Conservation (phyloP, 2,888 invertebrate species). For the Campoletis raptor region DNA sequence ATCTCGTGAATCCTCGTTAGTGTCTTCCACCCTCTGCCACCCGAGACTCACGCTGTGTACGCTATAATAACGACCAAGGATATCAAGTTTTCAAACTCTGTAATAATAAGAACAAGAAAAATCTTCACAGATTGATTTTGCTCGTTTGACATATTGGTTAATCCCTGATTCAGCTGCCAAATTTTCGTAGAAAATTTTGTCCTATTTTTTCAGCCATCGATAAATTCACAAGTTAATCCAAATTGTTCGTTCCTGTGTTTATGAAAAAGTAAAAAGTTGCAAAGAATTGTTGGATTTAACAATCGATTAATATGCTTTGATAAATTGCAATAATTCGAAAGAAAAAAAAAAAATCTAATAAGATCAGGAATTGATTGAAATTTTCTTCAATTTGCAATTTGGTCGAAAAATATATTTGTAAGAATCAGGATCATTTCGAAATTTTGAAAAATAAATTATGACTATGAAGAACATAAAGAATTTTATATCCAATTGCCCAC, state of each 20-base stretch:
- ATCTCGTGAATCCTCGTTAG: slow-evolving; percentile 21
- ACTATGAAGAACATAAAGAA: neutral
- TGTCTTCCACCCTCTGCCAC: slow-evolving; percentile 5
- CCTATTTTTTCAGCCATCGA: neutral
- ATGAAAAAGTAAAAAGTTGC: neutral
- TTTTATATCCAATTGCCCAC: neutral
- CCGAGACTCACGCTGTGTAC: neutral
- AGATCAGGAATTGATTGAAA: neutral
- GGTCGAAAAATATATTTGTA: neutral
- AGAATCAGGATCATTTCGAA: neutral
- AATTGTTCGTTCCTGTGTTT: neutral
- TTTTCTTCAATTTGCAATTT: neutral
- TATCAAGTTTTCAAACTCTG: slow-evolving; percentile 54
- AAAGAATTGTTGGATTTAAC: neutral
- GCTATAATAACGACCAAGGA: slow-evolving; percentile 41
- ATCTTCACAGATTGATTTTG: neutral
- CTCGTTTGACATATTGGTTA: neutral
- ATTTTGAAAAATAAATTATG: neutral
- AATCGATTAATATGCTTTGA: neutral
- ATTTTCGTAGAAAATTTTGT: neutral
- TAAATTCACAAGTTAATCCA: neutral
- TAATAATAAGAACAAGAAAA: slow-evolving; percentile 6
- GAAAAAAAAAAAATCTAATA: neutral
- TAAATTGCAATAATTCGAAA: neutral
- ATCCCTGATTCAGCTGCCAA: neutral